Conservation (phyloP, 2,888 invertebrate species). For the Aquatica leii region DNA sequence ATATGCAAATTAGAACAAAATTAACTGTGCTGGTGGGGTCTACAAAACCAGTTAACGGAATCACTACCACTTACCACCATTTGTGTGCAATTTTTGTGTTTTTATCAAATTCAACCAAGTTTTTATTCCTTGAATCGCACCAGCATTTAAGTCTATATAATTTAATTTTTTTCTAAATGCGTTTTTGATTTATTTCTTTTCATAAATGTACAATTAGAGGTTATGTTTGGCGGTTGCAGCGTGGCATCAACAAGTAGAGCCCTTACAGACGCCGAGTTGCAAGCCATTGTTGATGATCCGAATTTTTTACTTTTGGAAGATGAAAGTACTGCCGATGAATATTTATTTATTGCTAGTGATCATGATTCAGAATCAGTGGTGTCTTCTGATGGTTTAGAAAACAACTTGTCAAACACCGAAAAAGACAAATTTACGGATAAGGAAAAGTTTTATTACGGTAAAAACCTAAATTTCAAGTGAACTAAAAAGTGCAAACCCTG, state of each 20-base stretch:
- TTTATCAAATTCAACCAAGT: slow-evolving; percentile 1
- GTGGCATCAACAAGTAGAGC: slow-evolving; percentile 11
- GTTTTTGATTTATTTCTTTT: too few relatives aligned
- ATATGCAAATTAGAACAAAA: too few relatives aligned
- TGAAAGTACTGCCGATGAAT: slow-evolving; percentile 1
- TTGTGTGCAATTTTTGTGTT: neutral
- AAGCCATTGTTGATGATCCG: neutral
- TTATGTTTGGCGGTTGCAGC: slow-evolving; percentile 2
- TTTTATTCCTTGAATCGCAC: slow-evolving; percentile 10
- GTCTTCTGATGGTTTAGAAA: slow-evolving; percentile 5
- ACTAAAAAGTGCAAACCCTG: neutral
- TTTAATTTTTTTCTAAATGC: neutral
- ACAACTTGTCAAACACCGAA: slow-evolving; percentile 9
- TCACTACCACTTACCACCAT: slow-evolving; percentile 4
- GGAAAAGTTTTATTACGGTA: slow-evolving; percentile 5
- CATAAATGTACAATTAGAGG: neutral
- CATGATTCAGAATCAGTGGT: too few relatives aligned
- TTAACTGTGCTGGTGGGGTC: too few relatives aligned
- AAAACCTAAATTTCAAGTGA: slow-evolving; percentile 1
- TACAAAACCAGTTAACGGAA: slow-evolving; percentile 13
- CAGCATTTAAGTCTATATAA: neutral
- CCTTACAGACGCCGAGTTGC: slow-evolving; percentile 8
- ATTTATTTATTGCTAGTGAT: slow-evolving; percentile 2
- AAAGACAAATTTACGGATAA: too few relatives aligned
- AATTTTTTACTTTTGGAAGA: slow-evolving; percentile 9